These are phyloP conservation scores for Stramonita haemastoma DNA, from an alignment of 2,888 invertebrate species.

Conservation along the genomic window DNA sequence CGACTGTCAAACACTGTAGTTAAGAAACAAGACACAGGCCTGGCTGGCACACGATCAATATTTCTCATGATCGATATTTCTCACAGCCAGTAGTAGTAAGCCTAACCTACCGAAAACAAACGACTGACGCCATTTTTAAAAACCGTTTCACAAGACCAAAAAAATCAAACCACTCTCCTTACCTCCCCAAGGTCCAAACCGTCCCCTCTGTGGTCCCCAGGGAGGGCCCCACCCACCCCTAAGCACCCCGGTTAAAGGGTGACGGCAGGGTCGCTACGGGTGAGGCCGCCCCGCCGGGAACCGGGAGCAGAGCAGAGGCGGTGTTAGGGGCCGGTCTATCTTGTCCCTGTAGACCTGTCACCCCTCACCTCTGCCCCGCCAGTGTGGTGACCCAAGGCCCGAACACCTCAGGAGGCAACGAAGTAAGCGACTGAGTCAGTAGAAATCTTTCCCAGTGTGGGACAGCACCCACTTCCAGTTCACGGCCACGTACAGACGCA, in stretches of 20 bases:
- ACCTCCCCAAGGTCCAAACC: slow-evolving; percentile 29
- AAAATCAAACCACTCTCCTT: slow-evolving; percentile 16
- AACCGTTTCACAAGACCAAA: background rate
- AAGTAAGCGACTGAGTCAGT: slow-evolving; percentile 46
- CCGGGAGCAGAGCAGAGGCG: slow-evolving; percentile 45
- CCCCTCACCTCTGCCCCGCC: slow-evolving; percentile 41
- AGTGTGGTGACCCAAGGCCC: slow-evolving; percentile 39
- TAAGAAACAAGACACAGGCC: background rate
- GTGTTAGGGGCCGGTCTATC: slow-evolving; percentile 9
- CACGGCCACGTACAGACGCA: slow-evolving; percentile 41
- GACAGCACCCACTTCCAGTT: slow-evolving; percentile 53
- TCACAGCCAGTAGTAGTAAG: no score
- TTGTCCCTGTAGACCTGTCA: slow-evolving; percentile 9
- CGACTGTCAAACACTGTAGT: background rate
- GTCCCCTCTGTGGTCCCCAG: slow-evolving; percentile 46
- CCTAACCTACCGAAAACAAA: no score
- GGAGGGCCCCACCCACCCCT: slow-evolving; percentile 48
- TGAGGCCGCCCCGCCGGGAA: slow-evolving; percentile 42
- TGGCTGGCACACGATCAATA: no score
- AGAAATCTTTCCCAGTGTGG: slow-evolving; percentile 29
- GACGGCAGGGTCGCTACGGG: slow-evolving; percentile 49
- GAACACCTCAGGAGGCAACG: slow-evolving; percentile 49
- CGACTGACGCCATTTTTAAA: background rate
- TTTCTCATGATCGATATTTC: no score
- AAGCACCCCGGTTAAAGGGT: slow-evolving; percentile 46